Evolutionary conservation across 2,113 vertebrate species (phyloP).

Genomic region (cat (Felis catus)): DNA sequence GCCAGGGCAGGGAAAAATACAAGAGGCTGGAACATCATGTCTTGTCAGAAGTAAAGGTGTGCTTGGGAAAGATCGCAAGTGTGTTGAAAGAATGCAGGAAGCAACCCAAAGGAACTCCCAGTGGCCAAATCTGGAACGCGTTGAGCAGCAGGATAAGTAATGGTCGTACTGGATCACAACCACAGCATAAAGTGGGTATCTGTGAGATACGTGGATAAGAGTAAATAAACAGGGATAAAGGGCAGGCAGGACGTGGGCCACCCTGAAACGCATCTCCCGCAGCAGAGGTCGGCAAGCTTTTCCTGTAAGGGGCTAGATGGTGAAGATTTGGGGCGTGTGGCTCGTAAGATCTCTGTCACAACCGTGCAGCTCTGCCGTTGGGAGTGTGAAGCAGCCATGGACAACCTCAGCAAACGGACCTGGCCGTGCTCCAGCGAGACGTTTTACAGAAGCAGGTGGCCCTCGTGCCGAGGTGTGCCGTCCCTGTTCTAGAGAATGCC

Average conservation of each 20-base stretch:
- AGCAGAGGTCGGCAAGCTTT: background rate
- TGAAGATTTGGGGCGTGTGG: no score
- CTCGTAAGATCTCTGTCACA: background rate
- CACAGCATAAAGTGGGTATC: background rate
- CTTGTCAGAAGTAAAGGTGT: background rate
- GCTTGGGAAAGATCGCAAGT: background rate
- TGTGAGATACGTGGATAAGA: background rate
- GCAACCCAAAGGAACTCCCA: background rate
- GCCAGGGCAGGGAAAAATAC: background rate
- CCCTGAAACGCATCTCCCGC: background rate
- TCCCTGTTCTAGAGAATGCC: background rate
- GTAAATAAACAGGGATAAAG: background rate
- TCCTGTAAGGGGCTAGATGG: background rate
- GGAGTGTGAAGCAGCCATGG: background rate
- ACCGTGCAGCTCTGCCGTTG: background rate
- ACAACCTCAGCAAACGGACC: fast-evolving
- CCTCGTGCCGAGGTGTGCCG: background rate
- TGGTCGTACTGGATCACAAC: background rate
- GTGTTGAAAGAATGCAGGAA: background rate
- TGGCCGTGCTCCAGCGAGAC: background rate
- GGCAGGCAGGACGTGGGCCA: fast-evolving
- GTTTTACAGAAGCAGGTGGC: background rate
- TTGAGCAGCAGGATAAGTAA: background rate
- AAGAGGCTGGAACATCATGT: background rate
- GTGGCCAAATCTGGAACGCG: background rate